Evolutionary conservation across 2,113 vertebrate species (phyloP).

Genomic region (Lontra canadensis): DNA sequence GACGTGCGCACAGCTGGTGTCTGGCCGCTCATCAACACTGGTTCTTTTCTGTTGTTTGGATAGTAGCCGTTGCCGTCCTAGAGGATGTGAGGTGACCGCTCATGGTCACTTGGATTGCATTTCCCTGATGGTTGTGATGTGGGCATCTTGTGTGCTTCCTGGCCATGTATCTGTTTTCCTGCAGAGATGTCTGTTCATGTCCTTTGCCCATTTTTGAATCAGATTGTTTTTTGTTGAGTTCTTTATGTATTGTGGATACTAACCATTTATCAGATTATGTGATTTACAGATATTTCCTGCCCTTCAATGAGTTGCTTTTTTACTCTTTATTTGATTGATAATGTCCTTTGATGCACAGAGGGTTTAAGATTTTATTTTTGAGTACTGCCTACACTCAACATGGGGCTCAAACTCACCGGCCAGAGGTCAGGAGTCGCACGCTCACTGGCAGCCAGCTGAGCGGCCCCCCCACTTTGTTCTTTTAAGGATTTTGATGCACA

Average conservation of each 20-base stretch:
- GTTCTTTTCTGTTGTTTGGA: neutral
- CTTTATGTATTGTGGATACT: neutral
- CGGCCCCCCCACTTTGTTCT: too few species aligned
- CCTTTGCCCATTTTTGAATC: neutral
- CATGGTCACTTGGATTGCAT: accelerated
- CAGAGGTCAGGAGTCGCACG: too few species aligned
- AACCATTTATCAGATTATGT: neutral
- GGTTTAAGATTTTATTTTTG: neutral
- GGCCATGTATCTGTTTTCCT: neutral
- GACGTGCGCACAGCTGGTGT: accelerated
- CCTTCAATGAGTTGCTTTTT: neutral
- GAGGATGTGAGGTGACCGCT: neutral
- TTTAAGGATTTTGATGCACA: neutral
- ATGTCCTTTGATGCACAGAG: neutral
- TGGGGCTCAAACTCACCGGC: too few species aligned
- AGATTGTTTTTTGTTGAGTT: neutral
- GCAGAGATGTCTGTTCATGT: neutral
- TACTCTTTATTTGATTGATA: neutral
- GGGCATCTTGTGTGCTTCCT: accelerated
- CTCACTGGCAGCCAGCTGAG: too few species aligned
- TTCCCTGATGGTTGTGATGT: accelerated
- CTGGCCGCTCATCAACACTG: neutral
- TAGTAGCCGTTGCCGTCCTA: too few species aligned
- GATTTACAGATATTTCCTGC: too few species aligned
- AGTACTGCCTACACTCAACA: too few species aligned